A percentile compares a stretch with the other conserved stretches of the same genome.
phyloP scores from a whole-genome alignment of 2,888 invertebrate species.

The Andricus quercusramuli region DNA sequence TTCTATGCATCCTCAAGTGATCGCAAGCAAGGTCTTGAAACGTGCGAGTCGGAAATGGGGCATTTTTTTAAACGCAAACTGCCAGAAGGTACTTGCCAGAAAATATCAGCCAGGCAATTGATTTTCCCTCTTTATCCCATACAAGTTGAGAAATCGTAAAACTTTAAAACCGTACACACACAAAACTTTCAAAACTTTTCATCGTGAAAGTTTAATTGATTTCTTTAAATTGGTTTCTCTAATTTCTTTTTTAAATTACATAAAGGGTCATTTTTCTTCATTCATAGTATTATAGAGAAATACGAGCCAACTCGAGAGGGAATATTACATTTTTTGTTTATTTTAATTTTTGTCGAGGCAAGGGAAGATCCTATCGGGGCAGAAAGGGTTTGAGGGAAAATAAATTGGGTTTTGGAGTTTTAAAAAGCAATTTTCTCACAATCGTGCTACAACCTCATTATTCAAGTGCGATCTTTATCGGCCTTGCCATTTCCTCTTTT shows the following conservation, averaged over 20 bases:
- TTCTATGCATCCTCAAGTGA: slow-evolving; percentile 33
- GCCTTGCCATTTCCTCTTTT: slow-evolving; percentile 32
- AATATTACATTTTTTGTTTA: slow-evolving; percentile 3
- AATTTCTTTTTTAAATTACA: neutral
- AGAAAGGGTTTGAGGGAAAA: slow-evolving; percentile 15
- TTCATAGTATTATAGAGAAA: neutral
- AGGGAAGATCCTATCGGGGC: slow-evolving; percentile 4
- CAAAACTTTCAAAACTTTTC: slow-evolving; percentile 14
- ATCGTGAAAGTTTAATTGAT: slow-evolving; percentile 16
- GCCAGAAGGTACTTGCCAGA: slow-evolving; percentile 30
- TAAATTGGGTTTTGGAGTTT: slow-evolving; percentile 32
- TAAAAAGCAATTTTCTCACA: slow-evolving; percentile 42
- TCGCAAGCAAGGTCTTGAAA: slow-evolving; percentile 27
- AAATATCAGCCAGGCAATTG: slow-evolving; percentile 32
- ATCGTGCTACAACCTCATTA: slow-evolving; percentile 40
- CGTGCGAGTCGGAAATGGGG: slow-evolving; percentile 22
- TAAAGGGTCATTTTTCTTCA: neutral
- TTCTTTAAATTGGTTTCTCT: neutral
- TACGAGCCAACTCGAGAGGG: neutral
- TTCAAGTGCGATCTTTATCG: slow-evolving; percentile 35
- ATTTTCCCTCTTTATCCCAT: slow-evolving; percentile 28
- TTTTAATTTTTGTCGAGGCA: neutral
- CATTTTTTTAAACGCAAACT: slow-evolving; percentile 33
- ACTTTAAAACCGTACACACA: slow-evolving; percentile 7
- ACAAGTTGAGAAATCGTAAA: slow-evolving; percentile 10